Conservation (phyloP, 1,140 invertebrate genomes). For the Bombus picipes region DNA sequence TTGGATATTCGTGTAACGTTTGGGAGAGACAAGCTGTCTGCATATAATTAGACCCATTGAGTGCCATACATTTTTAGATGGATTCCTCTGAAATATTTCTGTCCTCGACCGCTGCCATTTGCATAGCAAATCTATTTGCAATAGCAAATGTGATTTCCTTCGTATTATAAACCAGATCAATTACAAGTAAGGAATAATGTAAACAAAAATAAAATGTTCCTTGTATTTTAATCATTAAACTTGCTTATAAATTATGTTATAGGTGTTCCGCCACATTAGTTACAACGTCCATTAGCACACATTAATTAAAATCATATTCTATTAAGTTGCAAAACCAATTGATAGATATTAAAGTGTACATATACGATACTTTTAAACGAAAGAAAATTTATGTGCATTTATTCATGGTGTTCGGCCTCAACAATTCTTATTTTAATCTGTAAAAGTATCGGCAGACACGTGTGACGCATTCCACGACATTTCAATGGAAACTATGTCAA, state of each 20-base stretch:
- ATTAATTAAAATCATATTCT: neutral
- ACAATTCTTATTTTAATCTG: slow-evolving; percentile 20
- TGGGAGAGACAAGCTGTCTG: slow-evolving; percentile 43
- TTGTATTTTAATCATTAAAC: neutral
- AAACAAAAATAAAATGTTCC: neutral
- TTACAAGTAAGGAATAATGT: neutral
- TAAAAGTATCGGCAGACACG: neutral
- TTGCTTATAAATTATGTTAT: neutral
- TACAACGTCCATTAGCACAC: neutral
- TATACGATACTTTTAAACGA: neutral
- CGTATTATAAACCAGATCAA: neutral
- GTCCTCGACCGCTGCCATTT: neutral
- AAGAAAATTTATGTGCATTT: neutral
- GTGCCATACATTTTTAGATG: slow-evolving; percentile 22
- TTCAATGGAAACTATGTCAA: slow-evolving; percentile 51
- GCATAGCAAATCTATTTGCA: neutral
- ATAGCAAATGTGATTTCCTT: neutral
- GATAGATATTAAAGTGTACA: neutral
- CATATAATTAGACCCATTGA: slow-evolving; percentile 40
- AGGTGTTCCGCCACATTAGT: neutral
- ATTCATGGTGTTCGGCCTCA: neutral
- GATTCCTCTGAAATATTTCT: slow-evolving; percentile 23
- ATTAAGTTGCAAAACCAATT: neutral
- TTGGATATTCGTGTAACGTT: slow-evolving; percentile 23
- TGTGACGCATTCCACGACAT: slow-evolving; percentile 30